Conservation (phyloP, 2,888 invertebrate genomes). For the Phyto melanocephala region DNA sequence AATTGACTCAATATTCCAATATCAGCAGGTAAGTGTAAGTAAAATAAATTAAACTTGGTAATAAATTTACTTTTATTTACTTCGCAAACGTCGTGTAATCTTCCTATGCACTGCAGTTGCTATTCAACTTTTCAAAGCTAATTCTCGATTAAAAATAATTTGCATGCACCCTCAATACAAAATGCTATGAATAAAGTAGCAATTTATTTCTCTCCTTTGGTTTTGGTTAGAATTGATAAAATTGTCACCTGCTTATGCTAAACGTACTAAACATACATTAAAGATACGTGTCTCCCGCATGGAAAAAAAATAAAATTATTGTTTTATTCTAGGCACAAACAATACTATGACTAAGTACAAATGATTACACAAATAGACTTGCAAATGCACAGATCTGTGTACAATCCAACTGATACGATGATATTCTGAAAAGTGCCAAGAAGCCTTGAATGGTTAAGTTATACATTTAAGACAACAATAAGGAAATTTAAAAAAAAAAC, state of each 20-base stretch:
- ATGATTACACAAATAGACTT: too few species aligned
- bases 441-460: too few species aligned
- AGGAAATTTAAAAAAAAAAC: too few species aligned
- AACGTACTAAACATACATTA: background rate
- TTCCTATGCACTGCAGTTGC: background rate
- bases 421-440: too few species aligned
- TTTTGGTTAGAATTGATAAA: background rate
- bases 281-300: constrained; percentile 46
- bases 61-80: background rate
- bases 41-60: background rate
- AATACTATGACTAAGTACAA: background rate
- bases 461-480: too few species aligned
- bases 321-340: constrained; percentile 36
- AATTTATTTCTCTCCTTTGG: constrained; percentile 1
- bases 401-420: too few species aligned
- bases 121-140: too few species aligned
- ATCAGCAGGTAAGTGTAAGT: constrained; percentile 1
- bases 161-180: background rate
- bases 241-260: constrained; percentile 40
- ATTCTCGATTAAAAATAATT: too few species aligned
- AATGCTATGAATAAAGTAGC: too few species aligned
- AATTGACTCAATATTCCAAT: background rate
- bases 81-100: background rate
- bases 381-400: too few species aligned
- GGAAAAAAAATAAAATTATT: constrained; percentile 34